Conservation (phyloP, 1,140 invertebrate genomes). For the Brachionus manjavacas region DNA sequence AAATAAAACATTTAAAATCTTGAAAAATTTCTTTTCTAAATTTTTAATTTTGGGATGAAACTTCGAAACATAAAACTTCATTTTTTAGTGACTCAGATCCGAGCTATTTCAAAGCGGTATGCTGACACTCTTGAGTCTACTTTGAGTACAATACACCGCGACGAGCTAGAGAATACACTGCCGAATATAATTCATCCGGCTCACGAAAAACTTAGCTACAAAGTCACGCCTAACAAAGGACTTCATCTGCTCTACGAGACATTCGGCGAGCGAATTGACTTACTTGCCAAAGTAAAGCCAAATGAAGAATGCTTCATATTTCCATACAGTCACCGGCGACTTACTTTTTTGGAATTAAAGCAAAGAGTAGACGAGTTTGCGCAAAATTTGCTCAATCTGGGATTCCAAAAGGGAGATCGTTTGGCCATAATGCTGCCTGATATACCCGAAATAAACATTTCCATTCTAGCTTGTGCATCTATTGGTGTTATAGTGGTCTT, state of each 20-base stretch:
- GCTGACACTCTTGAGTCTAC: background rate
- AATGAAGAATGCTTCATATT: constrained; percentile 32
- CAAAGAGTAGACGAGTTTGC: constrained; percentile 70
- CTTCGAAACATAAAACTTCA: background rate
- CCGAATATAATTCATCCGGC: background rate
- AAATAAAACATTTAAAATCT: background rate
- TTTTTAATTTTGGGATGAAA: background rate
- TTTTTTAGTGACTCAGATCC: background rate
- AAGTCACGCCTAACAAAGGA: background rate
- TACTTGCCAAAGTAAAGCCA: background rate
- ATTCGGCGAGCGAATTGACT: background rate
- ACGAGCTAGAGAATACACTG: background rate
- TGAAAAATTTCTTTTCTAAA: background rate
- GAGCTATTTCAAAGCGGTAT: background rate
- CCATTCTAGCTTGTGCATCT: constrained; percentile 70
- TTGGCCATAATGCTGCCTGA: constrained; percentile 86
- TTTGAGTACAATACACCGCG: background rate
- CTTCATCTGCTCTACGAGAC: background rate
- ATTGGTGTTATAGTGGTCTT: constrained; percentile 75
- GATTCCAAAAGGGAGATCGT: constrained; percentile 72
- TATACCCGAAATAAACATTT: constrained; percentile 72
- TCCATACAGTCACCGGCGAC: background rate
- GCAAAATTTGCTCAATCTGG: constrained; percentile 70
- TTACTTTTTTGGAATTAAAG: background rate
- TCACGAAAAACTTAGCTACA: background rate